phyloP scores from a whole-genome alignment of 92 coral and sea anemone species.

The Virgularia gustaviana region DNA sequence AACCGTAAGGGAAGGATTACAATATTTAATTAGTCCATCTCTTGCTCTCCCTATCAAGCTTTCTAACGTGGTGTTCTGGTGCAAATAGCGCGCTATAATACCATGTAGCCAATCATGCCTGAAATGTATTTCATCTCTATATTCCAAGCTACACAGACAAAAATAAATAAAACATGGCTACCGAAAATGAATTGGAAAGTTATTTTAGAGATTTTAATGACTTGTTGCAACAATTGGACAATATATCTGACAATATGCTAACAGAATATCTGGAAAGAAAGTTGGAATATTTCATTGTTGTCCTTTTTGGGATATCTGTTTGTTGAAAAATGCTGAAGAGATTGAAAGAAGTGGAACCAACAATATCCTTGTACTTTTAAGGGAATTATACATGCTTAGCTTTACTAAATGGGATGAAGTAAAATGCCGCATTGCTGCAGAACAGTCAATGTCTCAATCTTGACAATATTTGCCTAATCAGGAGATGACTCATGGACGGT shows the following conservation, averaged over 20 bases:
- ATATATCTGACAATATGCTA: conserved; percentile 10
- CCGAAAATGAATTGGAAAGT: conserved; percentile 13
- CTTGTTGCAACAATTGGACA: conserved; percentile 28
- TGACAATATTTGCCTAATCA: not conserved
- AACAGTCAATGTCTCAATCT: conserved; percentile 9
- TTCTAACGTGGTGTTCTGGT: not conserved
- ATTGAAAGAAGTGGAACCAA: conserved; percentile 8
- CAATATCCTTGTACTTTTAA: conserved; percentile 20
- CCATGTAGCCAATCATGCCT: conserved; percentile 44
- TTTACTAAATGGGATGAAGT: conserved; percentile 9
- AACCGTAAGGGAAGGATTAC: not conserved
- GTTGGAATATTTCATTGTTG: conserved; percentile 10
- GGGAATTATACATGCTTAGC: conserved; percentile 1
- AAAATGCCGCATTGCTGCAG: not conserved
- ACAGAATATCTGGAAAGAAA: conserved; percentile 26
- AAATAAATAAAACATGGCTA: conserved; percentile 24
- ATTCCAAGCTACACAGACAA: conserved; percentile 5
- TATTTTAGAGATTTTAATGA: conserved; percentile 27
- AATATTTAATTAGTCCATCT: not conserved
- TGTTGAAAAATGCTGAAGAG: not conserved
- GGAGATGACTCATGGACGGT: conserved; percentile 34
- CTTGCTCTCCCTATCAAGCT: not conserved
- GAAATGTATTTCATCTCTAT: conserved; percentile 2
- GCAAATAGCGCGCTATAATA: conserved; percentile 5
- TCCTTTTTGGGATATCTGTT: conserved; percentile 15